These are phyloP conservation scores for Ctenopoma kingsleyae DNA, from an alignment of 2,797 vertebrate species.

Conservation along the genomic window DNA sequence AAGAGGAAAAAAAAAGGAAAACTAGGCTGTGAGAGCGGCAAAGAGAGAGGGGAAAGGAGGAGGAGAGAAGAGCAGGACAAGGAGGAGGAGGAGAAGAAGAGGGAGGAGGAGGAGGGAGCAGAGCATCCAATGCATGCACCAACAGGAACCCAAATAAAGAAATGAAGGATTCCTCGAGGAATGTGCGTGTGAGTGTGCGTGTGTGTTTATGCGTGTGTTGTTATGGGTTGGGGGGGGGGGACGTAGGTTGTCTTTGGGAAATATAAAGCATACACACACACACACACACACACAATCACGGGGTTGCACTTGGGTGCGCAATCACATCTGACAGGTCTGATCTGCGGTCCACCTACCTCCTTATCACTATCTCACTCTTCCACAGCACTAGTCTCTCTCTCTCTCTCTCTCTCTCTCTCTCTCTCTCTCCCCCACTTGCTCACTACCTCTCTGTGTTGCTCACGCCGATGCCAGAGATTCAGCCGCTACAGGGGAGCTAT, in stretches of 20 bases:
- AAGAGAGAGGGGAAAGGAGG: constrained; percentile 66
- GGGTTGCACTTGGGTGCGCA: constrained; percentile 65
- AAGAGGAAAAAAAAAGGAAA: constrained; percentile 74
- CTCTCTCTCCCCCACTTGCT: constrained; percentile 7
- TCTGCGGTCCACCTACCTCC: constrained; percentile 77
- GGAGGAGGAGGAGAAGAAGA: constrained; percentile 51
- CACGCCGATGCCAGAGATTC: constrained; percentile 66
- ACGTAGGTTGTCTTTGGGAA: constrained; percentile 70
- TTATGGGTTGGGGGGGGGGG: constrained; percentile 25
- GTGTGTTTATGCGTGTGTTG: constrained; percentile 42
- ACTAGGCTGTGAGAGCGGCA: constrained; percentile 73
- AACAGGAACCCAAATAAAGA: constrained; percentile 79
- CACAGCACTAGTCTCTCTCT: constrained; percentile 31
- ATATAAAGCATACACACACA: constrained; percentile 45
- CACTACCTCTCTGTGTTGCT: constrained; percentile 30
- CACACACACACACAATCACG: constrained; percentile 29
- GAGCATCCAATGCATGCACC: constrained; percentile 78
- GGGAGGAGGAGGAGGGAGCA: constrained; percentile 63
- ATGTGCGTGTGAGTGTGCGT: constrained; percentile 42
- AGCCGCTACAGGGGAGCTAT: constrained; percentile 61
- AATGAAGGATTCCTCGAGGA: constrained; percentile 77
- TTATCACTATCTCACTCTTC: constrained; percentile 68
- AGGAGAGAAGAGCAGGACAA: constrained; percentile 65
- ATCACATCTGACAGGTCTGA: constrained; percentile 79
- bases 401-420: constrained; percentile 9